Evolutionary conservation across 2,888 invertebrate species (phyloP), one percentile per base, ranked within the genome.

Genomic region (Volucella zonaria): DNA sequence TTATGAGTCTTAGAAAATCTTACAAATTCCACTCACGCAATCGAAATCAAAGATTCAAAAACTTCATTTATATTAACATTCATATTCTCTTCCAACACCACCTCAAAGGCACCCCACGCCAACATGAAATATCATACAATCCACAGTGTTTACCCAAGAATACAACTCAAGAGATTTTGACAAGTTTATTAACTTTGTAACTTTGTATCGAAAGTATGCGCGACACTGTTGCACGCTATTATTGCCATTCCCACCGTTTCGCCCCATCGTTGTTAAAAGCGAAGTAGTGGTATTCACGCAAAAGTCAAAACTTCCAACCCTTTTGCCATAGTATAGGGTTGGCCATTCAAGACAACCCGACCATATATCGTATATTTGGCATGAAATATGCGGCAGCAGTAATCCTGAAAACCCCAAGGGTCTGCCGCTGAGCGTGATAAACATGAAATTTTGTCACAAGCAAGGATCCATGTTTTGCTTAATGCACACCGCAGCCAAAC

Each of bases 151-250:
- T 85, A 81, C 76, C 18, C 76, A 81, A 11, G 56, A 76, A 71
- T 75, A 75, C 70, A 61, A 73, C 62, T 81, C 62, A 56, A 80
- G 76, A 73, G 81, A 80, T 77, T 81, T 85, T 85, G 81, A 85
- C 85, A 85, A 81, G 76, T 85, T 85, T 85, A 85, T 85, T 85
- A 85, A 81, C 81, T 85, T 85, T 85, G 80, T 71, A 76, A 71
- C 71, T 79, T 54, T 61, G 61, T 71, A 66, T 71, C 61, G 62
- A 43, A 77, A 77, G 73, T 81, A 81, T 77, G 67, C 85, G 81
- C 85, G 81, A 85, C 81, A 81, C 85, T 85, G 85, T 85, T 85
- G 85, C 85, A 85, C 85, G 81, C 81, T 80, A 85, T 85, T 71
- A 66, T 67, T 71, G 66, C 49, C 62, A 8, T 14, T 61, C 70